Conservation (phyloP, 2,113 vertebrate genomes). For the Mellivora capensis region DNA sequence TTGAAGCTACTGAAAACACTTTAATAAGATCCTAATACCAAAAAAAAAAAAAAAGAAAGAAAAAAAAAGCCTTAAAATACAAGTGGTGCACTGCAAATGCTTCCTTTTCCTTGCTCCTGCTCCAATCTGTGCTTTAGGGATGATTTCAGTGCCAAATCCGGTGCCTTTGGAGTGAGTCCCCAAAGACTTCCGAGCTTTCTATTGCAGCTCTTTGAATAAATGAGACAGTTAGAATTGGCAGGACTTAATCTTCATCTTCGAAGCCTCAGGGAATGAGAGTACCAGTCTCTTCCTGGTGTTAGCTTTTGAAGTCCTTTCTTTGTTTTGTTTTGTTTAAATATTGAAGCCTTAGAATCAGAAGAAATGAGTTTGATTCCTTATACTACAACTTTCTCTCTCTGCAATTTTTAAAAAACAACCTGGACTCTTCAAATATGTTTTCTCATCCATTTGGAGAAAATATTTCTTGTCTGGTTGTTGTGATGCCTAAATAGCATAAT, state of each 20-base stretch:
- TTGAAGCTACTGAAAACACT: constrained; percentile 22
- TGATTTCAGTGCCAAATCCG: constrained; percentile 65
- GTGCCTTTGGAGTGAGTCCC: constrained; percentile 61
- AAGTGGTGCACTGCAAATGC: constrained; percentile 17
- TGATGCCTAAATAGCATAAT: background rate
- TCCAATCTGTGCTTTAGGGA: constrained; percentile 63
- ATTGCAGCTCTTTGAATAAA: constrained; percentile 69
- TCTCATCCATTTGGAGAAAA: background rate
- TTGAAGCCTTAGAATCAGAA: constrained; percentile 28
- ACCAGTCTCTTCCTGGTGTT: constrained; percentile 52
- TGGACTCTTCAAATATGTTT: background rate
- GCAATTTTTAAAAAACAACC: background rate
- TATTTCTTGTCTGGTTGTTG: background rate
- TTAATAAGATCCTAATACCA: constrained; percentile 49
- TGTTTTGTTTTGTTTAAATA: constrained; percentile 66
- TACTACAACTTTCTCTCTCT: background rate
- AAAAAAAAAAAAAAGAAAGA: background rate
- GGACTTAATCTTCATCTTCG: constrained; percentile 54
- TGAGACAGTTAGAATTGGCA: constrained; percentile 72
- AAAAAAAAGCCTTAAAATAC: constrained; percentile 33
- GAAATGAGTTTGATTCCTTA: constrained; percentile 6
- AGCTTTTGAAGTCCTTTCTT: constrained; percentile 69
- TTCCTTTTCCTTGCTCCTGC: constrained; percentile 34
- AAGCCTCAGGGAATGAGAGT: constrained; percentile 61
- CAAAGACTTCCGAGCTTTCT: constrained; percentile 68